Evolutionary conservation across 2,797 vertebrate genomes (phyloP).

Genomic region (Danionella dracula): DNA sequence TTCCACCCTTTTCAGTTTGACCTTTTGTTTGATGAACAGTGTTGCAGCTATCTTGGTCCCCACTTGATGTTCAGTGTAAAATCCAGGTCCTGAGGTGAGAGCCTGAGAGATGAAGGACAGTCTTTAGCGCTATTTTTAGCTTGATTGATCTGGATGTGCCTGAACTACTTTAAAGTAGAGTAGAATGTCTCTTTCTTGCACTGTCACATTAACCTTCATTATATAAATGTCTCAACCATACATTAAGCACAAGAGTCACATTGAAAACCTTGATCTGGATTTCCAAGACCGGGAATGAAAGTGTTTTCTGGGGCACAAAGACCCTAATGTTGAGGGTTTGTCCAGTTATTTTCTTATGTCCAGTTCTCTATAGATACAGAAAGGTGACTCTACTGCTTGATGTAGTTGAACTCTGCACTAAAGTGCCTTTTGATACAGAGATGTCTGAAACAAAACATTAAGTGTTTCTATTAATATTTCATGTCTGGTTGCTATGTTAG

Average conservation of each 20-base stretch:
- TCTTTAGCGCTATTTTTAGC: conserved; percentile 4
- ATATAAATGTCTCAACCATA: conserved; percentile 1
- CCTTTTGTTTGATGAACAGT: not conserved
- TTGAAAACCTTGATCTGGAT: not conserved
- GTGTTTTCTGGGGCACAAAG: too few relatives aligned
- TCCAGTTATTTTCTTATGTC: too few relatives aligned
- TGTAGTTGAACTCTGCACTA: too few relatives aligned
- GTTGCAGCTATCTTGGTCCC: not conserved
- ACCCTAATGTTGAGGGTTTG: too few relatives aligned
- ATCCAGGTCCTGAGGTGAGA: not conserved
- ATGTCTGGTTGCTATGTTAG: too few relatives aligned
- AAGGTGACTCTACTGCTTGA: too few relatives aligned
- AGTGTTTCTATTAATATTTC: too few relatives aligned
- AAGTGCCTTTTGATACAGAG: too few relatives aligned
- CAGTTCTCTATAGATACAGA: too few relatives aligned
- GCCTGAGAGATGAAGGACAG: not conserved
- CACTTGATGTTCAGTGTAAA: not conserved
- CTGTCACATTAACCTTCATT: conserved; percentile 11
- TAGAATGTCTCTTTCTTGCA: not conserved
- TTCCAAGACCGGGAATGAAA: not conserved
- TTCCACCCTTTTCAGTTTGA: too few relatives aligned
- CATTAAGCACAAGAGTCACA: not conserved
- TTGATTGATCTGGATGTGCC: conserved; percentile 6
- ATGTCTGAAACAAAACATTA: too few relatives aligned
- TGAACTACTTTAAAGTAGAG: not conserved